A percentile compares a stretch with the other conserved stretches of the same genome.
Conservation (phyloP, 2,797 vertebrate genomes). For the Jordanella pulchra region DNA sequence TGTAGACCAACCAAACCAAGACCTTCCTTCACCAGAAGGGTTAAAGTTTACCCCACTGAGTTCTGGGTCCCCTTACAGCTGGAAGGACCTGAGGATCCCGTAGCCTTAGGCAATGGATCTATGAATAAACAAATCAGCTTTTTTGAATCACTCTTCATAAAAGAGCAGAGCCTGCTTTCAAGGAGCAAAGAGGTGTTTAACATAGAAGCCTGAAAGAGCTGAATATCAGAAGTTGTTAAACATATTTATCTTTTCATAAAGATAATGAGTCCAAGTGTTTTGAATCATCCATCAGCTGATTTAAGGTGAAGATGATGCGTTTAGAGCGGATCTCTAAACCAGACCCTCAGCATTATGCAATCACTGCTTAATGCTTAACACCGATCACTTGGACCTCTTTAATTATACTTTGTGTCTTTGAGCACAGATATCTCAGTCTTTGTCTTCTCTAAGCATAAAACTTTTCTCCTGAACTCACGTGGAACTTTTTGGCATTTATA, state of each 20-base stretch:
- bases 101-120: not conserved
- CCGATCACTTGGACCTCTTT: not conserved
- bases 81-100: not conserved
- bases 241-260: not conserved
- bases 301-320: not conserved
- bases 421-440: not conserved
- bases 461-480: not conserved
- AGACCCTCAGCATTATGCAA: not conserved
- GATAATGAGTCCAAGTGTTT: too few relatives aligned
- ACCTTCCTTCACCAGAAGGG: not conserved
- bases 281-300: not conserved
- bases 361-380: not conserved
- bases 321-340: not conserved
- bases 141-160: not conserved
- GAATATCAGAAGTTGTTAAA: not conserved
- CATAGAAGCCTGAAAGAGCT: not conserved
- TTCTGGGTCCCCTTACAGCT: not conserved
- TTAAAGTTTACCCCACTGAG: not conserved
- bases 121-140: not conserved
- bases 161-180: not conserved
- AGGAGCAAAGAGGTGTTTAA: not conserved
- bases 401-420: not conserved
- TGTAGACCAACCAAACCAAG: conserved; percentile 5
- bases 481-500: not conserved
- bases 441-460: not conserved